Evolutionary conservation across 2,113 vertebrate species (phyloP).

Genomic region (Pedionomus torquatus): DNA sequence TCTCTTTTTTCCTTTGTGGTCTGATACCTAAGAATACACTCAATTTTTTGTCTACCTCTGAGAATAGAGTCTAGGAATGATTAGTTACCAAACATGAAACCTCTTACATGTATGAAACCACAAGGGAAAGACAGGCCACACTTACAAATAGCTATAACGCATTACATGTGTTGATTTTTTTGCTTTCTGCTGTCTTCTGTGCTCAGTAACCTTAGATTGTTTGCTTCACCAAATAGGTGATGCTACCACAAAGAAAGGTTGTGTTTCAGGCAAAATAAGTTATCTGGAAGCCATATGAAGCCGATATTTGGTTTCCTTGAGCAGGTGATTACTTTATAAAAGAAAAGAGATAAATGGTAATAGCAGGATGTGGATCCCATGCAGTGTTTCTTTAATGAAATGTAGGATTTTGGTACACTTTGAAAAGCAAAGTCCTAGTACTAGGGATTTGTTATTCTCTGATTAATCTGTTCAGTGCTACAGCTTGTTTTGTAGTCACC

Average conservation of each 20-base stretch:
- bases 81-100: neutral
- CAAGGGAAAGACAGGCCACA: neutral
- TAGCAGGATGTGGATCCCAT: neutral
- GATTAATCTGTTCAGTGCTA: neutral
- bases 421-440: neutral
- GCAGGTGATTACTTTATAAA: neutral
- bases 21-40: neutral
- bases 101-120: neutral
- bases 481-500: neutral
- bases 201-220: neutral
- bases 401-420: neutral
- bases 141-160: neutral
- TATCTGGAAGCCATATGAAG: neutral
- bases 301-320: neutral
- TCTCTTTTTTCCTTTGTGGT: neutral
- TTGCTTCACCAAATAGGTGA: neutral
- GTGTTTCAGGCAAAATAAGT: neutral
- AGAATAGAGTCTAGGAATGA: neutral
- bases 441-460: neutral
- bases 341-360: neutral
- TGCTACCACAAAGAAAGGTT: neutral
- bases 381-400: neutral
- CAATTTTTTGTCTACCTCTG: accelerated
- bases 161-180: too few relatives aligned
- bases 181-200: too few relatives aligned